A percentile compares a stretch with the other conserved stretches of the same genome.
Conservation (phyloP, 2,113 vertebrate species). For the Anolis sagrei region DNA sequence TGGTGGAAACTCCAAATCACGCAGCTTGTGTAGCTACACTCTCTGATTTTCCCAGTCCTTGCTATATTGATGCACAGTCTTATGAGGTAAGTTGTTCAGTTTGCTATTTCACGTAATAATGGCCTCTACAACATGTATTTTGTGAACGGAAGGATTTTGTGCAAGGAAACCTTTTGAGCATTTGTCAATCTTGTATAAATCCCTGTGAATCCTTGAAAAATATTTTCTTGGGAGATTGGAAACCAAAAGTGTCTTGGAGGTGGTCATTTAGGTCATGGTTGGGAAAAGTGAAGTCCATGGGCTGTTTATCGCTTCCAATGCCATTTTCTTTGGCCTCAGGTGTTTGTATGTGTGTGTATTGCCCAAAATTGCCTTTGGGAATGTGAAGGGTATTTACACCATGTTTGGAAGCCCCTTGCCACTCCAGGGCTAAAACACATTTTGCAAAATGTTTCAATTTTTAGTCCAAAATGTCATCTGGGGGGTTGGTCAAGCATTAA, state of each 20-base stretch:
- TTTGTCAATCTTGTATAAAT: neutral
- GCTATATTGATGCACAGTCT: slow-evolving; percentile 83
- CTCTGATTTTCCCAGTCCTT: slow-evolving; percentile 91
- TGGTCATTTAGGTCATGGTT: too few species aligned
- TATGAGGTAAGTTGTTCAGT: slow-evolving; percentile 84
- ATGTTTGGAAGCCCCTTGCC: too few species aligned
- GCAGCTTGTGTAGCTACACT: slow-evolving; percentile 81
- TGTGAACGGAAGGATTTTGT: neutral
- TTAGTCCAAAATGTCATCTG: too few species aligned
- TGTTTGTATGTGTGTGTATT: too few species aligned
- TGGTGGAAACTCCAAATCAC: slow-evolving; percentile 85
- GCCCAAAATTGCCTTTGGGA: too few species aligned
- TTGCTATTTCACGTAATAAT: slow-evolving; percentile 3
- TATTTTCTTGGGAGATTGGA: neutral
- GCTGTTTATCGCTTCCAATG: too few species aligned
- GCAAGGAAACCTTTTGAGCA: neutral
- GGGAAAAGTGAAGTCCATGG: too few species aligned
- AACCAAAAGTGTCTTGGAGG: neutral
- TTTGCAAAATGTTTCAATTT: too few species aligned
- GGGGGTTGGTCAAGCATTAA: too few species aligned
- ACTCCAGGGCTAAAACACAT: too few species aligned
- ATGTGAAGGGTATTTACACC: too few species aligned
- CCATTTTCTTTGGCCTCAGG: too few species aligned
- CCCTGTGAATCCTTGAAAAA: neutral
- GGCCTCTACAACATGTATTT: neutral